Conservation (phyloP, 2,888 invertebrate species). For the Drosophila acutilabella region DNA sequence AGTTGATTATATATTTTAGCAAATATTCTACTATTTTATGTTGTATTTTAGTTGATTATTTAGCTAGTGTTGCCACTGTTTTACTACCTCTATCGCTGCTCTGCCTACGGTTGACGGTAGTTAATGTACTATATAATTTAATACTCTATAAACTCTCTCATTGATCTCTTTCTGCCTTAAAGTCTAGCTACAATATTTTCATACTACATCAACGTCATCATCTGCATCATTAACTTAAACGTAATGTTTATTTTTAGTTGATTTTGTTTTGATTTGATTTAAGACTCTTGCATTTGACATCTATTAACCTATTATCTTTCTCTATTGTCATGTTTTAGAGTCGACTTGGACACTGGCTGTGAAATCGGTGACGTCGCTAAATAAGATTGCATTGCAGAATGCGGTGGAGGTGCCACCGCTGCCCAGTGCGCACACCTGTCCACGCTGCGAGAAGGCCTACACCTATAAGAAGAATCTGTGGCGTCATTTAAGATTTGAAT, state of each 20-base stretch:
- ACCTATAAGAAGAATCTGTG: slow-evolving; percentile 87
- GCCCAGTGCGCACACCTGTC: slow-evolving; percentile 84
- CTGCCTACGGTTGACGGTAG: slow-evolving; percentile 56
- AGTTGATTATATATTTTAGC: background rate
- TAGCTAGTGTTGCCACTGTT: slow-evolving; percentile 19
- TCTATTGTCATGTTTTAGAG: slow-evolving; percentile 76
- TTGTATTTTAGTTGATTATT: slow-evolving; percentile 12
- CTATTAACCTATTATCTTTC: slow-evolving; percentile 66
- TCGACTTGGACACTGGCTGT: slow-evolving; percentile 81
- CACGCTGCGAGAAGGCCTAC: slow-evolving; percentile 87
- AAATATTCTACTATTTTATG: background rate
- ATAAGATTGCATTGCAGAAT: slow-evolving; percentile 72
- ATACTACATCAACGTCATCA: slow-evolving; percentile 32
- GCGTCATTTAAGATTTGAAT: slow-evolving; percentile 87
- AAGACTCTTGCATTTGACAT: background rate
- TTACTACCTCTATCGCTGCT: slow-evolving; percentile 51
- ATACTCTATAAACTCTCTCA: slow-evolving; percentile 11
- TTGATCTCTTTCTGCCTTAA: slow-evolving; percentile 24
- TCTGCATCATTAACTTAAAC: slow-evolving; percentile 7
- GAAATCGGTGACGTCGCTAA: slow-evolving; percentile 84
- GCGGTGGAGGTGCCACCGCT: slow-evolving; percentile 42
- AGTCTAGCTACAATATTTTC: slow-evolving; percentile 38
- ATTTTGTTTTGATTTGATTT: background rate
- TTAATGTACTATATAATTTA: slow-evolving; percentile 10
- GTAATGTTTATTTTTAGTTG: slow-evolving; percentile 22